phyloP scores from a whole-genome alignment of 2,113 vertebrate genomes.

The Carassius carassius region DNA sequence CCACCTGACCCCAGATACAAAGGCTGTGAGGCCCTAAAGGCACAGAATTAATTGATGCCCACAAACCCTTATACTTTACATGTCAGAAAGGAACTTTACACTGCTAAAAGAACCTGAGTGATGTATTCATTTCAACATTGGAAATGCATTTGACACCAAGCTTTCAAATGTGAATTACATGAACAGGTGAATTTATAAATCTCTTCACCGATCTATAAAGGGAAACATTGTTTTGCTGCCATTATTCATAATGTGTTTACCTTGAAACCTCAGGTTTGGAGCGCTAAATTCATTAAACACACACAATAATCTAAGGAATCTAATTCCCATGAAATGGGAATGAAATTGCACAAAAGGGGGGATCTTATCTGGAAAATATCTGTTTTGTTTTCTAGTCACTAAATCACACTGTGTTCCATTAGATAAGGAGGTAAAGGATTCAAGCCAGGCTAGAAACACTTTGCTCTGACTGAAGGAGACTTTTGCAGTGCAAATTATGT shows the following conservation, averaged over 20 bases:
- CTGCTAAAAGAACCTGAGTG: slow-evolving; percentile 14
- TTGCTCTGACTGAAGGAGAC: not conserved
- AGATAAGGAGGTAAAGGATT: slow-evolving; percentile 53
- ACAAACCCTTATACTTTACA: slow-evolving; percentile 73
- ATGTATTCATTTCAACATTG: slow-evolving; percentile 25
- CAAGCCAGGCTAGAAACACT: slow-evolving; percentile 37
- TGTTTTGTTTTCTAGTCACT: slow-evolving; percentile 59
- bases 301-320: slow-evolving; percentile 69
- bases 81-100: slow-evolving; percentile 64
- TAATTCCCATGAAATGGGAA: slow-evolving; percentile 71
- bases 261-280: slow-evolving; percentile 6
- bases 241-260: slow-evolving; percentile 56
- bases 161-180: not conserved
- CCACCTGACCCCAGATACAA: slow-evolving; percentile 76
- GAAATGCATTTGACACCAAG: not conserved
- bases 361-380: slow-evolving; percentile 60
- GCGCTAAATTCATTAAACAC: slow-evolving; percentile 64
- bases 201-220: slow-evolving; percentile 31
- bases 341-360: slow-evolving; percentile 15
- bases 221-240: slow-evolving; percentile 61
- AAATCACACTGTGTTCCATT: slow-evolving; percentile 52
- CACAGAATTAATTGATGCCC: slow-evolving; percentile 77
- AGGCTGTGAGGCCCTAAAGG: slow-evolving; percentile 76
- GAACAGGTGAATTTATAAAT: slow-evolving; percentile 25
- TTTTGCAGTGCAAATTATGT: slow-evolving; percentile 43